phyloP scores from a whole-genome alignment of 2,113 vertebrate species.

The Atractosteus spatula region DNA sequence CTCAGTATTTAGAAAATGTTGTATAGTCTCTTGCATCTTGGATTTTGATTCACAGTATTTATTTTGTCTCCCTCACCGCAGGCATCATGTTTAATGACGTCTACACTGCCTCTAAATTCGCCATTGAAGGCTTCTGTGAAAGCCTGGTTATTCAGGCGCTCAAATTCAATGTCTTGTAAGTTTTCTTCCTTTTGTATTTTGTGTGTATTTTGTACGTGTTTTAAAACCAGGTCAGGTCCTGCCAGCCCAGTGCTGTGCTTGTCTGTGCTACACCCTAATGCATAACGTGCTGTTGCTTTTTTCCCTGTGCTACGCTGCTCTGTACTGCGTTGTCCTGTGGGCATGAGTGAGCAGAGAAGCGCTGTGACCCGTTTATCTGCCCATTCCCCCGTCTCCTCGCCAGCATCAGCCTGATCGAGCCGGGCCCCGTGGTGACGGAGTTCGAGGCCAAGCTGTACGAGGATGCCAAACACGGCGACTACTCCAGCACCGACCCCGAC shows the following conservation, averaged over 20 bases:
- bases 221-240: too few relatives aligned
- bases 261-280: too few relatives aligned
- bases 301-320: too few relatives aligned
- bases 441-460: constrained; percentile 70
- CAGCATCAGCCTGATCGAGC: constrained; percentile 71
- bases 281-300: too few relatives aligned
- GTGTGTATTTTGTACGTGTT: too few relatives aligned
- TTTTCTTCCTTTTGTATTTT: not conserved
- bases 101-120: constrained; percentile 69
- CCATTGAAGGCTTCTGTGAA: constrained; percentile 70
- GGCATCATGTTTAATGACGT: constrained; percentile 67
- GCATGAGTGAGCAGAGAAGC: too few relatives aligned
- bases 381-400: not conserved
- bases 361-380: not conserved
- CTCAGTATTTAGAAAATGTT: too few relatives aligned
- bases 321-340: too few relatives aligned
- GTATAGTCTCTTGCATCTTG: too few relatives aligned
- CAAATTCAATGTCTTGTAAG: constrained; percentile 67
- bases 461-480: constrained; percentile 60
- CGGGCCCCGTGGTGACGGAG: constrained; percentile 66
- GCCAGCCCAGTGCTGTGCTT: too few relatives aligned
- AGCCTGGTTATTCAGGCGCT: constrained; percentile 60
- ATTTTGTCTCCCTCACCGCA: constrained; percentile 16
- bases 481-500: constrained; percentile 50
- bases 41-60: too few relatives aligned